phyloP scores from a whole-genome alignment of 30 jellyfish, hydroid and myxozoan species.

The Chironex yamaguchii region DNA sequence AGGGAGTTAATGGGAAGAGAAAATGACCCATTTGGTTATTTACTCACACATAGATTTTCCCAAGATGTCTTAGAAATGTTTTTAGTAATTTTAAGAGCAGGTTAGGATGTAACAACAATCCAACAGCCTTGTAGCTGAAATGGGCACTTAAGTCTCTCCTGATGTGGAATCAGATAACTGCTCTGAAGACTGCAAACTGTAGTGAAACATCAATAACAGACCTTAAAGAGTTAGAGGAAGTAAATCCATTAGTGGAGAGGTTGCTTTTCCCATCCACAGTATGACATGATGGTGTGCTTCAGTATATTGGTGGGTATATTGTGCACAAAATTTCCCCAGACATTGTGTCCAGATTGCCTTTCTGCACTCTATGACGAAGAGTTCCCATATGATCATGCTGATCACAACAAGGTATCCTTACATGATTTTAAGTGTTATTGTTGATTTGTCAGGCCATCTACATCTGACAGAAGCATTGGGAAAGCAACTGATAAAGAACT shows the following conservation, averaged over 20 bases:
- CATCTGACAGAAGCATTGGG: too few species aligned
- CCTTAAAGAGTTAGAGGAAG: too few species aligned
- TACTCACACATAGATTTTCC: too few species aligned
- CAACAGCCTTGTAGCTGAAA: conserved; percentile 31
- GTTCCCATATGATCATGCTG: too few species aligned
- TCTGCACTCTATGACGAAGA: conserved; percentile 33
- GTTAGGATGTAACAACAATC: conserved; percentile 69
- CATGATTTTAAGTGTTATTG: conserved; percentile 12
- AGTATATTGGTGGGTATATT: conserved; percentile 22
- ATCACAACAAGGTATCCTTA: conserved; percentile 27
- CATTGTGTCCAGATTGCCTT: conserved; percentile 26
- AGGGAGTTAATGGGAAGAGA: too few species aligned
- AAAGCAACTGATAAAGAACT: too few species aligned
- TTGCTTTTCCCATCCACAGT: conserved; percentile 17
- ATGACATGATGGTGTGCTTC: conserved; percentile 22
- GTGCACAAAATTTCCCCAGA: not conserved
- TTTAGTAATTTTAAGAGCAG: conserved; percentile 55
- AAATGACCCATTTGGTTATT: conserved; percentile 23
- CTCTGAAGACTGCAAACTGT: conserved; percentile 30
- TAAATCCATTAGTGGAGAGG: too few species aligned
- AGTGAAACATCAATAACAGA: too few species aligned
- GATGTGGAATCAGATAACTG: conserved; percentile 11
- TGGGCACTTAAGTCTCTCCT: conserved; percentile 48
- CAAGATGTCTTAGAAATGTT: conserved; percentile 63
- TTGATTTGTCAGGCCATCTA: conserved; percentile 11